phyloP scores from a whole-genome alignment of 2,797 vertebrate species.

The Mormyrops attenuatus region DNA sequence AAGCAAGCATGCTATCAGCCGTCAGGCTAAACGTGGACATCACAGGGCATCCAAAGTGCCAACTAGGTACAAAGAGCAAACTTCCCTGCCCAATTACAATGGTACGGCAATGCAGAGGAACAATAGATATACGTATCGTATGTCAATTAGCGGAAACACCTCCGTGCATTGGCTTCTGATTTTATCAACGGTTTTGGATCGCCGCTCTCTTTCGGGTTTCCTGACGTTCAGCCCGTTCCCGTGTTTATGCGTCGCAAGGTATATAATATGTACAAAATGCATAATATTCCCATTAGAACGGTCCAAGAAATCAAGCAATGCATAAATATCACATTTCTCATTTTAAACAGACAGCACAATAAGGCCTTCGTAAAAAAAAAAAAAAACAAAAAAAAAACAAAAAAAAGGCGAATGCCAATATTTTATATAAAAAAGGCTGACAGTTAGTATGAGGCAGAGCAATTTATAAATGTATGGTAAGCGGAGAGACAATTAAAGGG shows the following conservation, averaged over 20 bases:
- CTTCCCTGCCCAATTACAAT: slow-evolving; percentile 43
- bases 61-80: slow-evolving; percentile 72
- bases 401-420: neutral
- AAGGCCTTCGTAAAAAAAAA: neutral
- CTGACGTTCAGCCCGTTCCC: neutral
- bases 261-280: neutral
- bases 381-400: neutral
- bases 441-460: neutral
- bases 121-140: neutral
- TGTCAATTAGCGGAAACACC: neutral
- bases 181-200: neutral
- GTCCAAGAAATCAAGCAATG: neutral
- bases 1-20: slow-evolving; percentile 45
- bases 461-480: neutral
- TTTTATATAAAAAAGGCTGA: neutral
- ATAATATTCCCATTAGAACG: neutral
- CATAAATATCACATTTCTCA: neutral
- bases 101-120: neutral
- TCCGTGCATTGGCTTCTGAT: neutral
- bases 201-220: neutral
- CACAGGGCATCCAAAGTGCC: slow-evolving; percentile 39
- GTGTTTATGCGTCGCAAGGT: neutral
- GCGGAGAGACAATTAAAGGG: neutral
- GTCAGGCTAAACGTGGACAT: slow-evolving; percentile 27
- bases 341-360: neutral